A percentile compares a stretch with the other conserved stretches of the same genome.
Evolutionary conservation across 1,140 invertebrate genomes (phyloP).

Genomic region (Teleogryllus occipitalis): DNA sequence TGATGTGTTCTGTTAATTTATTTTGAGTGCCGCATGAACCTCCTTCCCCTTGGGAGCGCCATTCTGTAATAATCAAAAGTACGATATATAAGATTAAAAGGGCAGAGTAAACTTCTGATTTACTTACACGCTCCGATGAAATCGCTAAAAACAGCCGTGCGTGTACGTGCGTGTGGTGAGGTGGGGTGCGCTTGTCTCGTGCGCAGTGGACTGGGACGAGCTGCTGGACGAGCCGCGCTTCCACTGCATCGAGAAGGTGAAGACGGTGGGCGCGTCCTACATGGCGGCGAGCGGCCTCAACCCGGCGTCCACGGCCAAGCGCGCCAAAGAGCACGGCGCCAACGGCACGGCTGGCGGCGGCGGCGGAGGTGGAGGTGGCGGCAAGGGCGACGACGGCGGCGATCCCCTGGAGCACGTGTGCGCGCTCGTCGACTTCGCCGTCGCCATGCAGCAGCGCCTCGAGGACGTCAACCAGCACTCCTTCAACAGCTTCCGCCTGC

Average conservation of each 20-base stretch:
- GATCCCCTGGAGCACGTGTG: conserved; percentile 69
- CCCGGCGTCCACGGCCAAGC: conserved; percentile 15
- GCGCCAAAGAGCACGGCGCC: too few relatives aligned
- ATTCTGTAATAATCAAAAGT: too few relatives aligned
- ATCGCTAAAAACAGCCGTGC: not conserved
- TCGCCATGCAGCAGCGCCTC: conserved; percentile 80
- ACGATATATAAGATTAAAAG: too few relatives aligned
- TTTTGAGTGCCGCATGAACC: too few relatives aligned
- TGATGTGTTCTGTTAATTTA: too few relatives aligned
- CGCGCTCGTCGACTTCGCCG: conserved; percentile 85
- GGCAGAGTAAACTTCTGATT: too few relatives aligned
- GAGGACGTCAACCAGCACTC: conserved; percentile 93
- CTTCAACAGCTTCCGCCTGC: conserved; percentile 92
- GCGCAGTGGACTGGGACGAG: conserved; percentile 82
- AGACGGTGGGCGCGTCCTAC: conserved; percentile 92
- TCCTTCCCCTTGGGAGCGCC: too few relatives aligned
- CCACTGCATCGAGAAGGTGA: conserved; percentile 93
- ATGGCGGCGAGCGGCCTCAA: conserved; percentile 95
- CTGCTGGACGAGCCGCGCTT: conserved; percentile 83
- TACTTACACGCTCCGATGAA: too few relatives aligned
- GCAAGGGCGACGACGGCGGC: conserved; percentile 22
- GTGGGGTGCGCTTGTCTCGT: not conserved
- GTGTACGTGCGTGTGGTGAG: not conserved
- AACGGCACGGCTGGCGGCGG: too few relatives aligned
- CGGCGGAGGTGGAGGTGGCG: not conserved